These are phyloP conservation scores for Sycophila texana DNA, from an alignment of 2,888 invertebrate genomes.

Conservation along the genomic window DNA sequence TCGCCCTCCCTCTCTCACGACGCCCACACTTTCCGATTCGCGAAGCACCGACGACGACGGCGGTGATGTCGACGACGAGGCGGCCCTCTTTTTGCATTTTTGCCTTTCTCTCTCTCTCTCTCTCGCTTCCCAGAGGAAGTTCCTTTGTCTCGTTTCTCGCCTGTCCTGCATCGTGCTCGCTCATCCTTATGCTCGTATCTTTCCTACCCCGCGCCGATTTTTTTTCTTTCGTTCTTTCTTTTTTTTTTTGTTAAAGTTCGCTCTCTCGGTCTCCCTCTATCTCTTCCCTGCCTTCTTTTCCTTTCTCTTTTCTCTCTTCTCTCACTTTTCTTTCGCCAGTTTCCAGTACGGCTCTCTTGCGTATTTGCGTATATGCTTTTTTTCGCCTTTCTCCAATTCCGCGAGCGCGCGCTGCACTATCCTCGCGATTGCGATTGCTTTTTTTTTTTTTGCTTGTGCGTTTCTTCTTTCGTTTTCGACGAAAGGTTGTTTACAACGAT, in stretches of 20 bases:
- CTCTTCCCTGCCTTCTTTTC: constrained; percentile 17
- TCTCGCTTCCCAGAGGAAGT: constrained; percentile 59
- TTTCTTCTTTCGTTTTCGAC: neutral
- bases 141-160: constrained; percentile 64
- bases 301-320: constrained; percentile 9
- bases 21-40: constrained; percentile 58
- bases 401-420: neutral
- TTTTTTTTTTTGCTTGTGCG: constrained; percentile 16
- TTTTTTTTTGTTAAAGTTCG: constrained; percentile 16
- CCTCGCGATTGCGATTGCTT: constrained; percentile 21
- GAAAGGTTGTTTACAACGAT: constrained; percentile 36
- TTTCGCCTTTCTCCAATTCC: constrained; percentile 40
- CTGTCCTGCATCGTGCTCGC: constrained; percentile 60
- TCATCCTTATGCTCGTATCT: constrained; percentile 53
- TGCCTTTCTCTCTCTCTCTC: neutral
- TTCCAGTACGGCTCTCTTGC: neutral
- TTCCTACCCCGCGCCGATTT: constrained; percentile 2
- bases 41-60: constrained; percentile 47
- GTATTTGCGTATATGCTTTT: constrained; percentile 21
- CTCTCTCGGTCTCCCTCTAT: constrained; percentile 49
- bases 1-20: constrained; percentile 48
- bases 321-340: constrained; percentile 13
- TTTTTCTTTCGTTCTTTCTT: constrained; percentile 32
- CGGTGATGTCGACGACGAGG: constrained; percentile 46
- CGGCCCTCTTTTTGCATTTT: constrained; percentile 24